These are phyloP conservation scores for Acinonyx jubatus DNA, from an alignment of 2,113 vertebrate genomes.

Conservation along the genomic window DNA sequence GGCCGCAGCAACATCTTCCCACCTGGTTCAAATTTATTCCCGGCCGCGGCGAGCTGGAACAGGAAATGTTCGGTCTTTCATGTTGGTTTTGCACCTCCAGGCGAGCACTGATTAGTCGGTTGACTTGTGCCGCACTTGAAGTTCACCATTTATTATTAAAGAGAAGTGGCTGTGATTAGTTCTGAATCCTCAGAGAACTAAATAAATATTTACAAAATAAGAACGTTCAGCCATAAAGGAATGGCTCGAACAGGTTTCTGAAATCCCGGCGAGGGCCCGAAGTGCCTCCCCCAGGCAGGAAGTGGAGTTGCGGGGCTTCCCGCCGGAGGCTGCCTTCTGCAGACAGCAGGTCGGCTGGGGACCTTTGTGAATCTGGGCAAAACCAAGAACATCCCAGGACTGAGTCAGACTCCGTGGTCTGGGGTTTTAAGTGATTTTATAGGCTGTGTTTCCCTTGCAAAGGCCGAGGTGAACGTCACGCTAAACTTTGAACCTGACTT, in stretches of 20 bases:
- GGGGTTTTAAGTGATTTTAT: neutral
- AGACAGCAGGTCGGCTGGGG: neutral
- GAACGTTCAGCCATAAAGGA: neutral
- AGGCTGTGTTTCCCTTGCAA: neutral
- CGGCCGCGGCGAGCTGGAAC: conserved; percentile 1
- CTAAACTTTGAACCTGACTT: neutral
- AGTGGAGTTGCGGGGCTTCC: neutral
- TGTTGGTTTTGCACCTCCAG: conserved; percentile 48
- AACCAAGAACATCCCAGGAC: neutral
- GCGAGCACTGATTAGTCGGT: conserved; percentile 53
- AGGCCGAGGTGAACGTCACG: neutral
- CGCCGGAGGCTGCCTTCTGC: neutral
- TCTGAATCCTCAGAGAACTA: neutral
- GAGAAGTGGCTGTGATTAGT: neutral
- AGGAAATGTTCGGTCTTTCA: conserved; percentile 29
- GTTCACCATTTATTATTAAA: conserved; percentile 70
- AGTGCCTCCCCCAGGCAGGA: neutral
- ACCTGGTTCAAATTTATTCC: neutral
- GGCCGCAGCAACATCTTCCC: neutral
- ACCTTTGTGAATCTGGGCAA: neutral
- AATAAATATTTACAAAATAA: neutral
- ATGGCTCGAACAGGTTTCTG: neutral
- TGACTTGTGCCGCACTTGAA: conserved; percentile 71
- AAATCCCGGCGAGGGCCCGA: neutral
- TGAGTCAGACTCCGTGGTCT: neutral